These are phyloP conservation scores for Melanotaenia parkinsoni DNA, from an alignment of 2,797 vertebrate genomes.

Conservation along the genomic window DNA sequence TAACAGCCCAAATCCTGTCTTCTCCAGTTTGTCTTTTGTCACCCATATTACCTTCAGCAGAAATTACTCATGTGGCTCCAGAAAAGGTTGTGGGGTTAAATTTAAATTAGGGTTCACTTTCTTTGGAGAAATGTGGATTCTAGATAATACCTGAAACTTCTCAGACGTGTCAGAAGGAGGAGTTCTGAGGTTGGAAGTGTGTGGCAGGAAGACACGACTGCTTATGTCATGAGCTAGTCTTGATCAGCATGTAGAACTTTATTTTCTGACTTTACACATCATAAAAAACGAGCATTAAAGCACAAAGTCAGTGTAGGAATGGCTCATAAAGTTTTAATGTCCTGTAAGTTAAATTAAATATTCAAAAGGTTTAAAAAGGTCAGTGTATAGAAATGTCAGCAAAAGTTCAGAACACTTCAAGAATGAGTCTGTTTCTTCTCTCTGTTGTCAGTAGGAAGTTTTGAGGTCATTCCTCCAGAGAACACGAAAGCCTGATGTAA, in stretches of 20 bases:
- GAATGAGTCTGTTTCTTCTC: conserved; percentile 45
- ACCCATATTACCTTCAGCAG: not conserved
- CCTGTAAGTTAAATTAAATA: conserved; percentile 16
- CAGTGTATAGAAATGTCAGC: conserved; percentile 16
- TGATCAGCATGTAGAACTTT: not conserved
- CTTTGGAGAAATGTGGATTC: not conserved
- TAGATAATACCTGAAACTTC: not conserved
- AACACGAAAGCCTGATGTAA: conserved; percentile 68
- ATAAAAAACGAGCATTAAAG: not conserved
- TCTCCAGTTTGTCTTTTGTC: not conserved
- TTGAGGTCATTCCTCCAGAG: conserved; percentile 55
- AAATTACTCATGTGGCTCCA: not conserved
- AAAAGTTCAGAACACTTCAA: conserved; percentile 38
- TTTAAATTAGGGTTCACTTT: not conserved
- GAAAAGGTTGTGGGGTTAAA: not conserved
- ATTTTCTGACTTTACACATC: not conserved
- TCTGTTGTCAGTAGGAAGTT: conserved; percentile 46
- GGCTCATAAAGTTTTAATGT: conserved; percentile 5
- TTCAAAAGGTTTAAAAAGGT: conserved; percentile 11
- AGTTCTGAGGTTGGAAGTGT: not conserved
- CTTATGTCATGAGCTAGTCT: not conserved
- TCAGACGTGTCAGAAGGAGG: not conserved
- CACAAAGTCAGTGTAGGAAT: not conserved
- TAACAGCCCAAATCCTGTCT: not conserved
- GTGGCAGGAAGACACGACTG: not conserved